Base-by-base conservation (phyloP, 2,888 invertebrate species). In the Beris chalybata region DNA sequence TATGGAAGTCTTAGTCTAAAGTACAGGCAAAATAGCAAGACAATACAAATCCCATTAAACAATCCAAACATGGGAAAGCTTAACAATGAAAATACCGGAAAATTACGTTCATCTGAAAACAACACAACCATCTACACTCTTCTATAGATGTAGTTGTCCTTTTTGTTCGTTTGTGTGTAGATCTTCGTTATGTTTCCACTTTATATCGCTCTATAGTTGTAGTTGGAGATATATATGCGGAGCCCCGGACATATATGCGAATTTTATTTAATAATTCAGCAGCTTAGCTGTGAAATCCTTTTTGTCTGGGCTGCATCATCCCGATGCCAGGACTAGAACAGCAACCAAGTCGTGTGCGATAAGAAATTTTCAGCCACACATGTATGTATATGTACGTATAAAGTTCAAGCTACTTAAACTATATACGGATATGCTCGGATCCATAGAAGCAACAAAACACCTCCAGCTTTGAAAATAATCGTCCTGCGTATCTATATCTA, bases 71-170 rank as follows among this genome's bases (percentile, higher is more conserved):
- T 56, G 63, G 22, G 56, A 55, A 67, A 61, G 63, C 61, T 67
- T 63, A 67, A 67, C 63, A 63, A 67, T 67, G 66, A 67, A 63
- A 67, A 67, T 61, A 50, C 66, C 66, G 66, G 66, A 67, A 67
- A 67, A 67, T 67, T 67, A 67, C 66, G 63, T 67, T 67, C 54
- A 61, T 65, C 55, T 45, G 55, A 29, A 43, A 67, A 63, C 54
- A 56, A 66, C 54, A 31, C 29, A 15, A 5, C 22, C 22, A 38
- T 38, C 5, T 38, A 38, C 38, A 38, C 38, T 9, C 38, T 38
- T 38, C 2, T 38, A 38, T 9, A 38, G 7, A 38, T 32, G 54
- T 32, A 54, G 53, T 64, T 64, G 53, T 44, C 54, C 64, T 50
- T 50, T 53, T 22, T 50, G 53, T 31, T 64, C 43, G 54, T 53